Percentiles rank a stretch among this genome's conserved stretches.
phyloP scores from a whole-genome alignment of 2,113 vertebrate genomes.

The Tympanuchus pallidicinctus region DNA sequence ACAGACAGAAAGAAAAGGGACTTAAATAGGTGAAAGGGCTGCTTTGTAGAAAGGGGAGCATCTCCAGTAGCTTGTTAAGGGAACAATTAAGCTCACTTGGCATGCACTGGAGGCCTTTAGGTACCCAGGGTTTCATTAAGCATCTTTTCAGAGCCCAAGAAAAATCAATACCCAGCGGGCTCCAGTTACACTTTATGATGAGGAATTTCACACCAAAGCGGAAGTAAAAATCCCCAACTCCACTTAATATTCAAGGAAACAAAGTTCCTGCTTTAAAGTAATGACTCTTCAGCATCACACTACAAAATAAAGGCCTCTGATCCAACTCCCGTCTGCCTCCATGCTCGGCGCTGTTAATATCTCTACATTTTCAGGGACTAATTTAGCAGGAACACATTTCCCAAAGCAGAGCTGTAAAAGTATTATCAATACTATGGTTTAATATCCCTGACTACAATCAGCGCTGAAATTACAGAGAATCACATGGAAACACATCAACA shows the following conservation, averaged over 20 bases:
- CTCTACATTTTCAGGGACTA: slow-evolving; percentile 62
- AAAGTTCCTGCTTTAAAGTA: slow-evolving; percentile 67
- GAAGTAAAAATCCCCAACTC: slow-evolving; percentile 58
- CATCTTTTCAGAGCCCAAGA: slow-evolving; percentile 36
- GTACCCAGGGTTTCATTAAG: slow-evolving; percentile 52
- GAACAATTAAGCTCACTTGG: slow-evolving; percentile 48
- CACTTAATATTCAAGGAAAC: slow-evolving; percentile 57
- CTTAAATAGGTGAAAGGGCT: slow-evolving; percentile 42
- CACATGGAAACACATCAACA: slow-evolving; percentile 36
- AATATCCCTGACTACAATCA: slow-evolving; percentile 42
- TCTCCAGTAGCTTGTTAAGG: slow-evolving; percentile 36
- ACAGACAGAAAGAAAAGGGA: not conserved
- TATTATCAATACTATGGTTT: slow-evolving; percentile 29
- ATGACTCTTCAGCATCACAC: slow-evolving; percentile 61
- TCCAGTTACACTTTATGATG: slow-evolving; percentile 30
- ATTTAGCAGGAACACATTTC: slow-evolving; percentile 65
- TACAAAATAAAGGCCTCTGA: slow-evolving; percentile 74
- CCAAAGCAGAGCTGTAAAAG: slow-evolving; percentile 55
- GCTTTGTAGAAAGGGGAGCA: not conserved
- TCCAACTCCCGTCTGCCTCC: slow-evolving; percentile 73
- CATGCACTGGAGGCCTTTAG: slow-evolving; percentile 28
- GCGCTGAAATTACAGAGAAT: slow-evolving; percentile 15
- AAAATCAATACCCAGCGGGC: slow-evolving; percentile 45
- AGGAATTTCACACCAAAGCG: not conserved
- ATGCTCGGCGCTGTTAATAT: slow-evolving; percentile 65